These are phyloP conservation scores for Aphyosemion australe DNA, from an alignment of 2,113 vertebrate species.

Conservation along the genomic window DNA sequence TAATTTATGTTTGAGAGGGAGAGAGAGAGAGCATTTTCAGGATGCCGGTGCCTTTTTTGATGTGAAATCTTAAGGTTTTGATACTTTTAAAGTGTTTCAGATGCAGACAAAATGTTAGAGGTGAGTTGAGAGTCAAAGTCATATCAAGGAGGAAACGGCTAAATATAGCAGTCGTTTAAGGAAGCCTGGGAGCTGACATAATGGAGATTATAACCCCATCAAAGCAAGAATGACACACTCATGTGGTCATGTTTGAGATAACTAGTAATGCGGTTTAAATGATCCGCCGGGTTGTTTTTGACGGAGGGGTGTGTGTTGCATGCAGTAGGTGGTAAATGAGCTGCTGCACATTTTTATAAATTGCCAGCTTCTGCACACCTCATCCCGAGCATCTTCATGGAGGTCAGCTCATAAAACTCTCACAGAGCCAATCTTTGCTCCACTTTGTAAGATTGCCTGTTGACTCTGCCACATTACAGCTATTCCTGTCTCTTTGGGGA, in stretches of 20 bases:
- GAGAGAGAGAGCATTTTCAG: neutral
- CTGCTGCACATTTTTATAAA: conserved; percentile 50
- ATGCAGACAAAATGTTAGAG: neutral
- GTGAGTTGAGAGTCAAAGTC: conserved; percentile 12
- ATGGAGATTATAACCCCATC: conserved; percentile 33
- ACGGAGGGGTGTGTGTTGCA: conserved; percentile 1
- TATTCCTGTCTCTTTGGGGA: neutral
- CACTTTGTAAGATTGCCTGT: conserved; percentile 55
- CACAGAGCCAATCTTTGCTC: conserved; percentile 30
- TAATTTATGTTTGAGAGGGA: conserved; percentile 26
- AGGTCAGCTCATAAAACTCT: conserved; percentile 36
- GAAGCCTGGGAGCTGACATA: conserved; percentile 3
- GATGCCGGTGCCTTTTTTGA: neutral
- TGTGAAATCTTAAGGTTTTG: conserved; percentile 1
- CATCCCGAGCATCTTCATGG: conserved; percentile 1
- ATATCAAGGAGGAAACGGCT: conserved; percentile 20
- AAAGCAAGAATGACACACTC: conserved; percentile 13
- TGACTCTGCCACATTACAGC: conserved; percentile 16
- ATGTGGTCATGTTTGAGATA: neutral
- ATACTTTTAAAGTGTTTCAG: conserved; percentile 19
- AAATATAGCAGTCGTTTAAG: conserved; percentile 21
- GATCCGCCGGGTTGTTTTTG: conserved; percentile 11
- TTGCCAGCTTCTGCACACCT: neutral
- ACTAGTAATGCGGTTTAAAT: conserved; percentile 34
- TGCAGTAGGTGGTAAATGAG: conserved; percentile 47